Base-by-base conservation (phyloP, 2,797 vertebrate genomes). In the Streptopelia turtur region DNA sequence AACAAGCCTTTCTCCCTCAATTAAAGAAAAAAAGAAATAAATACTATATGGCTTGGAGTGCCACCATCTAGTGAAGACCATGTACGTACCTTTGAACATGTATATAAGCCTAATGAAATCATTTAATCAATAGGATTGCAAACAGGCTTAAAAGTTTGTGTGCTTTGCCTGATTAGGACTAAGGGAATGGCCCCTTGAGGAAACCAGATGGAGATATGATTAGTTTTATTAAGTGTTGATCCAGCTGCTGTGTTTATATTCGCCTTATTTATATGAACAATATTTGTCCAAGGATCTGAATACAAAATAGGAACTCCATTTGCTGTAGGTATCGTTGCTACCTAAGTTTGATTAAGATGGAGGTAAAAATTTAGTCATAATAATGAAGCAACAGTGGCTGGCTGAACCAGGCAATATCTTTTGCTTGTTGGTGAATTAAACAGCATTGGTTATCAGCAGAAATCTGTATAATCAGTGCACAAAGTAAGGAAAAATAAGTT, bases 141-240 rank as follows among this genome's bases (percentile, higher is more conserved):
- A 94, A 90, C 82, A 96, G 94, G 72, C 79, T 96, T 82, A 87
- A 61, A 95, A 96, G 93, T 96, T 94, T 89, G 88, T 53, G 27
- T 72, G 95, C 90, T 92, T 30, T 92, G 71, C 86, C 87, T 95
- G 96, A 97, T 96, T 93, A 95, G 86, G 90, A 89, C 88, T 92
- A 92, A 80, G 90, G 78, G 71, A 95, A 95, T 72, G 78, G 96
- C 88, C 83, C 95, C 90, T 92, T 72, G 63, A 95, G 94, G 84
- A 92, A 95, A 80, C 83, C 88, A 96, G 86, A 94, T 92, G 81
- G 88, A 95, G 95, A 78, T 83, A 89, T 95, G 89, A 96, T 95
- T 96, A 93, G 93, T 94, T 96, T 93, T 96, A 97, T 97, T 95
- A 92, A 94, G 83, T 94, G 95, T 83, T 93, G 96, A 95, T 93